Evolutionary conservation across 1,140 invertebrate species (phyloP).

Genomic region (Wiebesia pumilae): DNA sequence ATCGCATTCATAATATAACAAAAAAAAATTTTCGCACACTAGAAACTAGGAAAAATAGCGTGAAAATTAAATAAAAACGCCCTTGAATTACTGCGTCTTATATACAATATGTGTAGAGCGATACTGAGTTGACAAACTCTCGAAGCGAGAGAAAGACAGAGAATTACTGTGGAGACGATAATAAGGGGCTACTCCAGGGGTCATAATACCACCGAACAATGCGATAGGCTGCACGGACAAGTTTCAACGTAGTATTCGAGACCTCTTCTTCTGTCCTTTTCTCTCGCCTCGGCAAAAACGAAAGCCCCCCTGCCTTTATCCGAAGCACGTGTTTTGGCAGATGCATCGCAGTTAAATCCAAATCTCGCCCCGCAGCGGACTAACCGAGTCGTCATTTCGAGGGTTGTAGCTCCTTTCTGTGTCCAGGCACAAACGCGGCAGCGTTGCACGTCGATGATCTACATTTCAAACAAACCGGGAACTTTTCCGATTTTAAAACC

Average conservation of each 20-base stretch:
- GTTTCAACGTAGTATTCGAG: not conserved
- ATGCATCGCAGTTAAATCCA: conserved; percentile 49
- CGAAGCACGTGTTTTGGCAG: conserved; percentile 53
- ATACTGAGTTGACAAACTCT: conserved; percentile 35
- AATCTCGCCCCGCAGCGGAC: conserved; percentile 41
- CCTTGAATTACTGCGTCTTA: not conserved
- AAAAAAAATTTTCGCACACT: no score
- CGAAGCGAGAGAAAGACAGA: not conserved
- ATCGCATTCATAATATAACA: not conserved
- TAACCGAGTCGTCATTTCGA: conserved; percentile 8
- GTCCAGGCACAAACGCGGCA: not conserved
- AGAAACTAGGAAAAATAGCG: not conserved
- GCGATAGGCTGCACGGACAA: conserved; percentile 21
- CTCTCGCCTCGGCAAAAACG: conserved; percentile 7
- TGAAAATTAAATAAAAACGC: conserved; percentile 13
- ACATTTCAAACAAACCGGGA: conserved; percentile 34
- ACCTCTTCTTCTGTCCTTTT: not conserved
- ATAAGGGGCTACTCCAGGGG: conserved; percentile 26
- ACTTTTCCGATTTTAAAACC: conserved; percentile 31
- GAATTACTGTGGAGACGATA: not conserved
- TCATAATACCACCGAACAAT: conserved; percentile 33
- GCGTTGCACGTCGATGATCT: conserved; percentile 2
- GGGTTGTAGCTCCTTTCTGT: conserved; percentile 4
- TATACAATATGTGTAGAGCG: not conserved
- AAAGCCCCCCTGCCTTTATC: conserved; percentile 37